These are phyloP conservation scores for Mus spretus DNA, from an alignment of 2,797 vertebrate genomes.

Conservation along the genomic window DNA sequence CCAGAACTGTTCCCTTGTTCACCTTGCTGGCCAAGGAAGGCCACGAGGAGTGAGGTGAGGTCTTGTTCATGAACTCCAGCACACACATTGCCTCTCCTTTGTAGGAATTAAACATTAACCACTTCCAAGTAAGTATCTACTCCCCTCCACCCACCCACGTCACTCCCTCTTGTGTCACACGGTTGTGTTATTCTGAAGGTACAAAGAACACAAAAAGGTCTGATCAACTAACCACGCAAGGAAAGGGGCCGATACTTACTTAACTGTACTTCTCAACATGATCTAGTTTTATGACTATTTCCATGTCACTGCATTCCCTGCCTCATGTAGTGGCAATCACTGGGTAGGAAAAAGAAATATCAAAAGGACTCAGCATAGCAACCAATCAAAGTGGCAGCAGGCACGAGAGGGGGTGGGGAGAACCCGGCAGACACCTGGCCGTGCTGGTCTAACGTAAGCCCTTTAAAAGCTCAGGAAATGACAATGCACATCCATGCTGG, in stretches of 20 bases:
- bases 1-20: not conserved
- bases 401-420: not conserved
- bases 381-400: not conserved
- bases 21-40: not conserved
- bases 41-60: not conserved
- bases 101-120: constrained; percentile 7
- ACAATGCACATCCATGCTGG: not conserved
- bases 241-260: constrained; percentile 54
- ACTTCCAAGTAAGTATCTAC: not conserved
- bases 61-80: not conserved
- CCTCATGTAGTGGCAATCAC: constrained; percentile 40
- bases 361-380: constrained; percentile 40
- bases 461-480: not conserved
- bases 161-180: not conserved
- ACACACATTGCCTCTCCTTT: not conserved
- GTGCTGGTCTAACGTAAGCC: constrained; percentile 16
- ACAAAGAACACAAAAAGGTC: constrained; percentile 46
- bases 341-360: constrained; percentile 47
- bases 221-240: constrained; percentile 26
- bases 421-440: not conserved
- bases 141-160: not conserved
- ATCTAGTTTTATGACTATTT: constrained; percentile 61
- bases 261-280: constrained; percentile 38
- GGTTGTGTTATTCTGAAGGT: constrained; percentile 9
- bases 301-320: constrained; percentile 46